Evolutionary conservation across 2,113 vertebrate species (phyloP).

Genomic region (Oryzias melastigma): DNA sequence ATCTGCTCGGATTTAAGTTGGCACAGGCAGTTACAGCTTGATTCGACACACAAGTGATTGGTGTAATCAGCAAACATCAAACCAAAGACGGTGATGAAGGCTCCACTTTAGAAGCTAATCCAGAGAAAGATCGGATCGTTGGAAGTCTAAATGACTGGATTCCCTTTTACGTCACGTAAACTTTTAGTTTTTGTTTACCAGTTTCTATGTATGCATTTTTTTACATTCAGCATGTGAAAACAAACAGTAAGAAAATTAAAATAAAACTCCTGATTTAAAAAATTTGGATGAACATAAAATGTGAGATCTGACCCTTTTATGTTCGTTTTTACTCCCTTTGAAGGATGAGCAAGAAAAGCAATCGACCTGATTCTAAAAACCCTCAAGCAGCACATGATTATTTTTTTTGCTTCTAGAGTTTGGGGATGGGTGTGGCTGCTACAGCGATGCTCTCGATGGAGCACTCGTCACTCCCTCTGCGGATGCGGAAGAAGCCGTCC

Average conservation of each 20-base stretch:
- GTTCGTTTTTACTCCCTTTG: not conserved
- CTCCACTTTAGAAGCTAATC: too few species aligned
- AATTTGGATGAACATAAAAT: not conserved
- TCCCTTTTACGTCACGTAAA: too few species aligned
- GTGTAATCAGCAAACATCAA: slow-evolving; percentile 2
- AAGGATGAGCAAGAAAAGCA: not conserved
- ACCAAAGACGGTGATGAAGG: not conserved
- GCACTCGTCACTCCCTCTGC: slow-evolving; percentile 88
- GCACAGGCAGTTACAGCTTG: slow-evolving; percentile 21
- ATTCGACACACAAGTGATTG: not conserved
- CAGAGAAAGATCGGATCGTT: not conserved
- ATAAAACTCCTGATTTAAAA: not conserved
- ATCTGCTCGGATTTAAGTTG: slow-evolving; percentile 8
- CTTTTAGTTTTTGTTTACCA: too few species aligned
- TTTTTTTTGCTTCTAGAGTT: slow-evolving; percentile 66
- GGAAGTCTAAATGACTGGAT: not conserved
- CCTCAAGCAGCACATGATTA: not conserved
- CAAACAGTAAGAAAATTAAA: not conserved
- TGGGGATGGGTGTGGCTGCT: slow-evolving; percentile 83
- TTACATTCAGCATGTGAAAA: not conserved
- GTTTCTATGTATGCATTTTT: too few species aligned
- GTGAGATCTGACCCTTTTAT: not conserved
- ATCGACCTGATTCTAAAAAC: not conserved
- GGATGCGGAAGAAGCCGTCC: slow-evolving; percentile 91
- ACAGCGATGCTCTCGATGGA: slow-evolving; percentile 92